A percentile compares a stretch with the other conserved stretches of the same genome.
Conservation (phyloP, 1,140 invertebrate species). For the Drosophila asahinai region DNA sequence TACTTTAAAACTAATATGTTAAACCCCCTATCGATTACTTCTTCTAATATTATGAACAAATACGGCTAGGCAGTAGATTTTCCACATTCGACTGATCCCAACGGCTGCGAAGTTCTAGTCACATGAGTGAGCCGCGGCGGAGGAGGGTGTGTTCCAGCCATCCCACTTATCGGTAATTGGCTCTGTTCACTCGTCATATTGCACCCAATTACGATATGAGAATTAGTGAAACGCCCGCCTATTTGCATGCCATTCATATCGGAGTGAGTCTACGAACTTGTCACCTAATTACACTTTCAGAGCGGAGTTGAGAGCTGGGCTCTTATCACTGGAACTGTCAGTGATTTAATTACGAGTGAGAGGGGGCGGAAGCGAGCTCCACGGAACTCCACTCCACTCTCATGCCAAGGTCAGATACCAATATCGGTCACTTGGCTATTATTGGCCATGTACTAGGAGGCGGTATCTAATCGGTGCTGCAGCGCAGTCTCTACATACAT, state of each 20-base stretch:
- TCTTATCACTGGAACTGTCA: conserved; percentile 32
- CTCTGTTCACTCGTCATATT: conserved; percentile 26
- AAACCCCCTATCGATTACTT: neutral
- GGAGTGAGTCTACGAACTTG: conserved; percentile 8
- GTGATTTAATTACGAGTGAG: conserved; percentile 71
- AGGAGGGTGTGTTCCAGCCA: neutral
- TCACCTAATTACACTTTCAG: conserved; percentile 28
- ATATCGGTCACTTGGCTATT: conserved; percentile 44
- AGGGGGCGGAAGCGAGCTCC: neutral
- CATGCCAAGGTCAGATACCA: conserved; percentile 38
- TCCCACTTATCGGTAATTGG: conserved; percentile 31
- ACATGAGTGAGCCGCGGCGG: neutral
- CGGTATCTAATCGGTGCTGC: conserved; percentile 38
- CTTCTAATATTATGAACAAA: neutral
- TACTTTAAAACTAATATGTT: neutral
- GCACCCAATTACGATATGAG: conserved; percentile 28
- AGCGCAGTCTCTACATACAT: neutral
- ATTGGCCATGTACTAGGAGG: conserved; percentile 10
- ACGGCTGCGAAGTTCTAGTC: neutral
- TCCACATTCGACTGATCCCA: neutral
- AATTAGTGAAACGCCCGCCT: conserved; percentile 13
- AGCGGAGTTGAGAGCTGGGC: neutral
- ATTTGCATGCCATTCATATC: conserved; percentile 40
- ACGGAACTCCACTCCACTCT: neutral
- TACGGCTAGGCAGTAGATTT: neutral